These are phyloP conservation scores for Heliothis virescens DNA, from an alignment of 1,140 invertebrate species.

Conservation along the genomic window DNA sequence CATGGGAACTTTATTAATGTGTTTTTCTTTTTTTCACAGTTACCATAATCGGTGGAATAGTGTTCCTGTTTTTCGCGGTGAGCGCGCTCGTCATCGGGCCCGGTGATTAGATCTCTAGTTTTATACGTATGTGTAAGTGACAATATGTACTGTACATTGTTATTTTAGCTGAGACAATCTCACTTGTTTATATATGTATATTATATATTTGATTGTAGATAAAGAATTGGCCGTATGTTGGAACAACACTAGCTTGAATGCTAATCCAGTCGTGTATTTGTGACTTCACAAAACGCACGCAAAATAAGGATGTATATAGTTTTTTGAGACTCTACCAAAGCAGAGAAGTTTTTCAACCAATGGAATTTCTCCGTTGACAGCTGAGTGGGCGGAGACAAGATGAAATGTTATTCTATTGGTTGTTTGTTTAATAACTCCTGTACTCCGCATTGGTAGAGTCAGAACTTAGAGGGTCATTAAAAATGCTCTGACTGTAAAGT, in stretches of 20 bases:
- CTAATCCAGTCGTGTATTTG: not conserved
- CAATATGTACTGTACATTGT: slow-evolving; percentile 61
- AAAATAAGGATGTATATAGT: too few species aligned
- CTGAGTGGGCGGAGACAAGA: too few species aligned
- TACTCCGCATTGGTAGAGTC: too few species aligned
- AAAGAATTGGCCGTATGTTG: not conserved
- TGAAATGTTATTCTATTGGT: too few species aligned
- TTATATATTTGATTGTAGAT: not conserved
- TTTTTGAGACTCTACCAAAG: not conserved
- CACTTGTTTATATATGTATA: slow-evolving; percentile 41
- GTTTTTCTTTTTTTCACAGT: slow-evolving; percentile 89
- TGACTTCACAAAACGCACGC: too few species aligned
- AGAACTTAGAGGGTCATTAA: too few species aligned
- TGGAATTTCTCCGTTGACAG: too few species aligned
- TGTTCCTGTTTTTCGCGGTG: slow-evolving; percentile 96
- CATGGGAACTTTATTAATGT: not conserved
- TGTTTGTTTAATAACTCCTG: too few species aligned
- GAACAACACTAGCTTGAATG: slow-evolving; percentile 36
- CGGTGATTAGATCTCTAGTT: slow-evolving; percentile 62
- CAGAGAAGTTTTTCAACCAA: not conserved
- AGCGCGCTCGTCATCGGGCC: slow-evolving; percentile 94
- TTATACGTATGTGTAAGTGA: slow-evolving; percentile 65
- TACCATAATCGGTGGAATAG: slow-evolving; percentile 96
- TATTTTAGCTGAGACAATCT: slow-evolving; percentile 52
- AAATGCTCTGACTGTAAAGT: too few species aligned